Base-by-base conservation (phyloP, 2,888 invertebrate species). In the Lasioglossum figueresi region DNA sequence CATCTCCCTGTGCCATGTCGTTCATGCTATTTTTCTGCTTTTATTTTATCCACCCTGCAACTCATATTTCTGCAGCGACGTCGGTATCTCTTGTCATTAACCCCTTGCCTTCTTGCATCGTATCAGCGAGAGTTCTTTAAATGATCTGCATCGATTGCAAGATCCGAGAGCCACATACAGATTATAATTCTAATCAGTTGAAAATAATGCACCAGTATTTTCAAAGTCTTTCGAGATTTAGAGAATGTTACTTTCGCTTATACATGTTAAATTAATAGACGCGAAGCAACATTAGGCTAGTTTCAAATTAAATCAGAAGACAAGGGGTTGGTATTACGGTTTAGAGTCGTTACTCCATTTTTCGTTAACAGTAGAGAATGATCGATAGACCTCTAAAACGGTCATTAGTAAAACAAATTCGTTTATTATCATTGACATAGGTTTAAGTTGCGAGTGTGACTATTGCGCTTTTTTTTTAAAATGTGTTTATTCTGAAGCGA, bases 1-100 rank as follows among this genome's bases (percentile, higher is more conserved):
- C 87, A 72, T 84, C 76, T 63, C 76, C 76, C 12, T 34, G 3
- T 70, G 52, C 37, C 66, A 59, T 27, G 48, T 66, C 72, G 37
- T 31, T 72, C 52, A 31, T 76, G 76, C 84, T 66, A 72, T 63
- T 80, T 66, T 31, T 73, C 78, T 74, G 34, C 71, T 48, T 88
- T 84, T 75, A 3, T 83, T 79, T 88, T 79, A 68, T 80, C 68
- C 79, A 56, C n/a, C 16, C n/a, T 34, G 12, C 72, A 77, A 88
- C 34, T 80, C 59, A 27, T n/a, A 68, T 48, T 68, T 84, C 75
- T 31, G 43, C 63, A 40, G 37, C 5, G n/a, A 40, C 40, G 70
- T 40, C 4, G 6, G n/a, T 14, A 23, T 40, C 12, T 40, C n/a
- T n/a, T 70, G 14, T n/a, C 12, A n/a, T n/a, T 70, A 37, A n/a